A percentile compares a stretch with the other conserved stretches of the same genome.
These are phyloP conservation scores for Nomada lathburiana DNA, from an alignment of 2,888 invertebrate genomes.

Conservation along the genomic window DNA sequence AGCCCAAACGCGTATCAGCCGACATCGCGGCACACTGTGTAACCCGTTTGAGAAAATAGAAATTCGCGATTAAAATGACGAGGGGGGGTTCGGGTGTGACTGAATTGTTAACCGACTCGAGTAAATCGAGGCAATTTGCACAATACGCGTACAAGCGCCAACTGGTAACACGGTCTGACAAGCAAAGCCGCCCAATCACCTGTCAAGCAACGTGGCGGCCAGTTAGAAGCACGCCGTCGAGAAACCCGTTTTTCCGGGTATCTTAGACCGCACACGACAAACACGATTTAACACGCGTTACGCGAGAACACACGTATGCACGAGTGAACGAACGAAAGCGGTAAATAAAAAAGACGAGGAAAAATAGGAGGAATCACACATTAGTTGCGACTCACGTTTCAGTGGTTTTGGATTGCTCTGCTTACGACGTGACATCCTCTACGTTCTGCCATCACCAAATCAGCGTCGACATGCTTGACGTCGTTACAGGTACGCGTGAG, in stretches of 20 bases:
- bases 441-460: conserved; percentile 83
- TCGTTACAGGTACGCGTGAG: conserved; percentile 52
- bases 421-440: conserved; percentile 95
- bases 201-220: conserved; percentile 63
- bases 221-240: conserved; percentile 54
- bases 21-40: not conserved
- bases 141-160: conserved; percentile 9
- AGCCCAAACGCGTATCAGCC: not conserved
- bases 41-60: conserved; percentile 28
- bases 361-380: conserved; percentile 34
- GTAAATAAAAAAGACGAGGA: not conserved
- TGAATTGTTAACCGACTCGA: conserved; percentile 20
- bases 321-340: conserved; percentile 21
- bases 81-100: not conserved
- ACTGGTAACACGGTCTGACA: conserved; percentile 50
- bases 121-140: conserved; percentile 22
- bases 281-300: conserved; percentile 41
- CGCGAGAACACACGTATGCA: conserved; percentile 12
- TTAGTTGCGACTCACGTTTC: conserved; percentile 91
- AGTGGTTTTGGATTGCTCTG: conserved; percentile 98
- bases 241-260: conserved; percentile 53
- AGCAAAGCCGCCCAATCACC: conserved; percentile 59
- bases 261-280: conserved; percentile 25
- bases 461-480: conserved; percentile 76
- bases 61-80: conserved; percentile 24